Evolutionary conservation across 2,113 vertebrate species (phyloP), one percentile per base, ranked within the genome.

Genomic region (Erpornis zantholeuca): DNA sequence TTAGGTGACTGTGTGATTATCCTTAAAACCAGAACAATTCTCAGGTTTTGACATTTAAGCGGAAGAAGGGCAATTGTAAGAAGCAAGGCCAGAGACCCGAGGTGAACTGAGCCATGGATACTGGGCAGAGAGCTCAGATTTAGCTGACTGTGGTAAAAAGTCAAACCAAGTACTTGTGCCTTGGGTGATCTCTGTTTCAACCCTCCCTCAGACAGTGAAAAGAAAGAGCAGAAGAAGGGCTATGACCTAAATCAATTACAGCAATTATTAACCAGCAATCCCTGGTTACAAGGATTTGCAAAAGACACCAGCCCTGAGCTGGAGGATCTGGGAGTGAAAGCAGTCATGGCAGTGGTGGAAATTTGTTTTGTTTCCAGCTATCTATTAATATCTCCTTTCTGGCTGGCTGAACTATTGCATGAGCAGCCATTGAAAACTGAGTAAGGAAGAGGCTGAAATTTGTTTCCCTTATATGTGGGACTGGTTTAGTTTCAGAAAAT

Each of bases 41-140:
- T 71, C 12, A 27, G 25, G 2, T 72, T 71, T 66, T 79, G 31
- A 80, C 83, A 40, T 44, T 40, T n/a, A 56, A 81, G 73, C 92
- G 42, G 71, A 56, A 72, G 73, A 95, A 94, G 54, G 47, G 36
- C 63, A 54, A 56, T 75, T 83, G 35, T 50, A 75, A 86, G 49
- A 80, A 89, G 63, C 36, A 52, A 9, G 66, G 64, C 83, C 94
- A 86, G 83, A 78, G 90, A 90, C 90, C 85, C 0, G 45, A 91
- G 81, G 85, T 96, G 88, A 97, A 94, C 82, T 9, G 47, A 91
- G 82, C 76, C 59, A 69, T 10, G 16, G 66, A 75, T 94, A 77
- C 72, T 53, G 82, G 57, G 82, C 70, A 92, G 80, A 79, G 78
- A 91, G 81, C 91, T 95, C 83, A 86, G 77, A 94, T 94, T 95